Base-by-base conservation (phyloP, 2,888 invertebrate species). In the Campoletis raptor region DNA sequence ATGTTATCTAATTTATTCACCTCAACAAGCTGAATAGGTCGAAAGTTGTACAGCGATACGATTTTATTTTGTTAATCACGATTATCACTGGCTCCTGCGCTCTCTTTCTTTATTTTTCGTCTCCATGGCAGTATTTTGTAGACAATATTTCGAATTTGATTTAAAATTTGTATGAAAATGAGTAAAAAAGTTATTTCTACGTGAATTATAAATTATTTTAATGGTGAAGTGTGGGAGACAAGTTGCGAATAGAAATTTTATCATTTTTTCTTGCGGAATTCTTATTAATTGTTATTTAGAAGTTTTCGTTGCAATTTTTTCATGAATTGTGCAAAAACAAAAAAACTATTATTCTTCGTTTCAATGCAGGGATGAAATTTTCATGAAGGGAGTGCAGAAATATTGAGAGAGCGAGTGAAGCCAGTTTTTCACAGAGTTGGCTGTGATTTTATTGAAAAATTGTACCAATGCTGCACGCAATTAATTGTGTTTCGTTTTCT, bases 11-110 rank as follows among this genome's bases (percentile, higher is more conserved):
- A 88, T 81, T 57, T 89, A 88, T 89, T 87, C 84, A 87, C 80
- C 85, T 78, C 86, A 87, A 87, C 84, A 89, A 89, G 88, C 87
- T 88, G 88, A 88, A 87, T 89, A 88, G 86, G 82, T 88, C 88
- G 88, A 91, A 89, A 86, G 83, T 90, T 87, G 77, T 86, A 86
- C 87, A 87, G 85, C 83, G 83, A 85, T 73, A 86, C 81, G 74
- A 81, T 85, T 88, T 67, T 15, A 79, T 74, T 15, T 54, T 81
- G 1, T 81, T 9, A 73, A 72, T 84, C 83, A 78, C 80, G 76
- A 24, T 76, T 81, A 30, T 83, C 82, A 80, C 61, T 74, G 83
- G 69, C 67, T 81, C 76, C 42, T n/a, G 15, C 57, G 67, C 77
- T 64, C 73, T 83, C 76, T 77, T 40, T 24, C 24, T 74, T 66